phyloP scores from a whole-genome alignment of 2,797 vertebrate genomes.

The Chromobotia macracanthus region DNA sequence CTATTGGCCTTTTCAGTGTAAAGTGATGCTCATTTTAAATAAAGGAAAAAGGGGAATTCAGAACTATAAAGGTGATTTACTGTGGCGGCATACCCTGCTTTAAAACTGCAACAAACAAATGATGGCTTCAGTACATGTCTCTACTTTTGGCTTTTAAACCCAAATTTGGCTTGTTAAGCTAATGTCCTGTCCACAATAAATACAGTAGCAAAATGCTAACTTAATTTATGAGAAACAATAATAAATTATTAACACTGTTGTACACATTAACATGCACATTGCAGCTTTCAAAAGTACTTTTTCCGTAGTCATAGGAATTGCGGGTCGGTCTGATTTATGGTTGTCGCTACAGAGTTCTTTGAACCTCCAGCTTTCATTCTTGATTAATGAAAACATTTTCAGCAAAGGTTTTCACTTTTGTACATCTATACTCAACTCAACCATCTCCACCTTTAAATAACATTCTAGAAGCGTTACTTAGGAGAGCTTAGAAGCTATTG shows the following conservation, averaged over 20 bases:
- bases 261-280: neutral
- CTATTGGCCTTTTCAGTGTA: conserved; percentile 41
- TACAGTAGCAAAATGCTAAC: neutral
- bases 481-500: conserved; percentile 38
- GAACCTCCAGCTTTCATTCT: neutral
- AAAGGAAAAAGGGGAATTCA: conserved; percentile 35
- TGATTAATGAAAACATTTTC: neutral
- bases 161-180: no score
- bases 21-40: conserved; percentile 47
- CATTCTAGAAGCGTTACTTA: conserved; percentile 40
- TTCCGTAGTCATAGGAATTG: neutral
- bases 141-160: no score
- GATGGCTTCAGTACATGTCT: no score
- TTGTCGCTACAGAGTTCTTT: neutral
- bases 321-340: neutral
- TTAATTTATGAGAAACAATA: neutral
- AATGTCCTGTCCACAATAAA: conserved; percentile 19
- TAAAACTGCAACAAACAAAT: conserved; percentile 1
- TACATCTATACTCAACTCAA: conserved; percentile 1
- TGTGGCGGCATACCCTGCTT: conserved; percentile 41
- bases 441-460: conserved; percentile 33
- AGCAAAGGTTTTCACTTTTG: neutral
- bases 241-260: neutral
- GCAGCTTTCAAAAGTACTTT: neutral
- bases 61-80: conserved; percentile 46